These are phyloP conservation scores for Morpho helenor DNA, from an alignment of 2,888 invertebrate species.

Conservation along the genomic window DNA sequence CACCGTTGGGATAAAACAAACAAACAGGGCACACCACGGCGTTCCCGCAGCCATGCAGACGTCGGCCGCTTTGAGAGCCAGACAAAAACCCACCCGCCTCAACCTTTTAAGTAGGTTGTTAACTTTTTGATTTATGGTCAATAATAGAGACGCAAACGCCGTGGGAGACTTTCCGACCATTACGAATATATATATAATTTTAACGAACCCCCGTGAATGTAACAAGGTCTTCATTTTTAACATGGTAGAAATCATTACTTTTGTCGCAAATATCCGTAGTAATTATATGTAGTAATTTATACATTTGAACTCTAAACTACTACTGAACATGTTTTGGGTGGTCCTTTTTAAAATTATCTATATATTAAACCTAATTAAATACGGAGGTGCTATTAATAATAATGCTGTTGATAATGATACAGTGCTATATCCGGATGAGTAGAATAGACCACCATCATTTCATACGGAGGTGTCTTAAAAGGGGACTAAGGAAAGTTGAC, in stretches of 20 bases:
- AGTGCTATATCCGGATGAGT: too few species aligned
- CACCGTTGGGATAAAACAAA: conserved; percentile 78
- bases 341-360: conserved; percentile 35
- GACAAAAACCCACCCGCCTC: conserved; percentile 72
- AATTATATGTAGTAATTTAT: not conserved
- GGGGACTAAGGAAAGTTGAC: too few species aligned
- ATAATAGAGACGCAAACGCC: conserved; percentile 77
- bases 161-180: conserved; percentile 73
- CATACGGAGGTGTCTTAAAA: too few species aligned
- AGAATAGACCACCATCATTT: too few species aligned
- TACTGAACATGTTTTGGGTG: conserved; percentile 43
- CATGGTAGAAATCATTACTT: conserved; percentile 47
- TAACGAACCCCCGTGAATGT: conserved; percentile 71
- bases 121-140: conserved; percentile 79
- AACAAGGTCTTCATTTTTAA: conserved; percentile 60
- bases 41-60: conserved; percentile 55
- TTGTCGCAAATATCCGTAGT: conserved; percentile 35
- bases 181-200: conserved; percentile 67
- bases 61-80: conserved; percentile 70
- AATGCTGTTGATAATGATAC: too few species aligned
- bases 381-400: too few species aligned
- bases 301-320: conserved; percentile 24
- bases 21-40: conserved; percentile 61
- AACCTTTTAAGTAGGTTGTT: conserved; percentile 79
- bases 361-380: too few species aligned